Percentiles rank a stretch among this genome's conserved stretches.
Conservation (phyloP, 1,140 invertebrate species). For the Ceratosolen fusciceps region DNA sequence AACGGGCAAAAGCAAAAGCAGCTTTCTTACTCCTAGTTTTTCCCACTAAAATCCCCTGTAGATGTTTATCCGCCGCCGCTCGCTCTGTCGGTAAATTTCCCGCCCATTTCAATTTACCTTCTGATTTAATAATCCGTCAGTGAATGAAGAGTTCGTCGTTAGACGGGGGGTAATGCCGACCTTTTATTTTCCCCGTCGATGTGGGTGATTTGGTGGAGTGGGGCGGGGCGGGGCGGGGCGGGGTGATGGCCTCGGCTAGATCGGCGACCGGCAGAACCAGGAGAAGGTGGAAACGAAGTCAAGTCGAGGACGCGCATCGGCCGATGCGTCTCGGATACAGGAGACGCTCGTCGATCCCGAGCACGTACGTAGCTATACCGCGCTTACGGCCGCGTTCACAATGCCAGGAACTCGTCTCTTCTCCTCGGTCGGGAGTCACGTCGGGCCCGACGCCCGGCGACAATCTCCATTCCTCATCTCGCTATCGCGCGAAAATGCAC, state of each 20-base stretch:
- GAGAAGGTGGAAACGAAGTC: no score
- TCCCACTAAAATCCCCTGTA: background rate
- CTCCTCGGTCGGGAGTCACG: background rate
- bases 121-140: background rate
- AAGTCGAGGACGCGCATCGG: no score
- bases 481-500: conserved; percentile 12
- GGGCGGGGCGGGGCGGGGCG: no score
- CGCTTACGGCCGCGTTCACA: background rate
- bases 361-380: background rate
- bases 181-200: no score
- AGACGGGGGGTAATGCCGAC: no score
- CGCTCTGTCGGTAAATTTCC: background rate
- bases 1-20: no score
- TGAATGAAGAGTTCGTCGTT: no score
- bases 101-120: background rate
- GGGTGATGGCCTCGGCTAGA: no score
- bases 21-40: background rate
- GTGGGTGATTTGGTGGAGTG: no score
- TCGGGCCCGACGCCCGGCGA: background rate
- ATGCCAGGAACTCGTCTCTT: background rate
- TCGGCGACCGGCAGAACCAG: no score
- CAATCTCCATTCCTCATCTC: conserved; percentile 33
- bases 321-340: no score
- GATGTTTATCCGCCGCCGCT: background rate
- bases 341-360: background rate